Evolutionary conservation across 1,140 invertebrate genomes (phyloP), one percentile per base, ranked within the genome.

Genomic region (Geopemphigus sp.): DNA sequence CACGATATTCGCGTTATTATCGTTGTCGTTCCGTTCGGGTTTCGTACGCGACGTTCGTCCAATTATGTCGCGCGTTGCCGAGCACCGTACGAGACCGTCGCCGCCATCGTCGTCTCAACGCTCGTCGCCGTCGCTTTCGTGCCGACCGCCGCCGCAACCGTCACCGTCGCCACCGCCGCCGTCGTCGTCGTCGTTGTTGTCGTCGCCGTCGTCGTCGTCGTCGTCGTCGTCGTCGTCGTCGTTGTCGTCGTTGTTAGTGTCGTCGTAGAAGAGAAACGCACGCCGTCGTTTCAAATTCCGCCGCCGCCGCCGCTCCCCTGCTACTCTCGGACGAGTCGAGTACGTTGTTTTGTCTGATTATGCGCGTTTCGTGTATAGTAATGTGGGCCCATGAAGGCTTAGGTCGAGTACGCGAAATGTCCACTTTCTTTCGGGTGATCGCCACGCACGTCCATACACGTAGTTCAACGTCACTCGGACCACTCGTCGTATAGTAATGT

Each of bases 1-100:
- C 29, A 29, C 8, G 19, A n/a, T 22, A n/a, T 45, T n/a, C 17
- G 17, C 39, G 19, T 22, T 22, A 39, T 39, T 64, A 64, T 64
- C 5, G 22, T 22, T 24, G 22, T 14, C 5, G 5, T 32, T 29
- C 26, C 57, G 57, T 19, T 61, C 15, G 57, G 12, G 57, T 61
- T 22, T 5, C 57, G 57, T 26, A 29, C 6, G 32, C 11, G 1
- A 26, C 22, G 1, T 53, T 19, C 24, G 2, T 29, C 19, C 22
- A n/a, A 54, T 72, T 54, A 72, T 72, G 68, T 72, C 68, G 54
- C 54, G 72, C 59, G 14, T 22, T 54, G 22, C 17, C n/a, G 24
- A 54, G 68, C 24, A 19, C 26, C 29, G 22, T 29, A 74, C 72
- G 54, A 74, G 72, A 73, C 70, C 53, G 53, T 19, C 19, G 53